phyloP scores from a whole-genome alignment of 2,888 invertebrate species.

The Drosophila nigritarsus region DNA sequence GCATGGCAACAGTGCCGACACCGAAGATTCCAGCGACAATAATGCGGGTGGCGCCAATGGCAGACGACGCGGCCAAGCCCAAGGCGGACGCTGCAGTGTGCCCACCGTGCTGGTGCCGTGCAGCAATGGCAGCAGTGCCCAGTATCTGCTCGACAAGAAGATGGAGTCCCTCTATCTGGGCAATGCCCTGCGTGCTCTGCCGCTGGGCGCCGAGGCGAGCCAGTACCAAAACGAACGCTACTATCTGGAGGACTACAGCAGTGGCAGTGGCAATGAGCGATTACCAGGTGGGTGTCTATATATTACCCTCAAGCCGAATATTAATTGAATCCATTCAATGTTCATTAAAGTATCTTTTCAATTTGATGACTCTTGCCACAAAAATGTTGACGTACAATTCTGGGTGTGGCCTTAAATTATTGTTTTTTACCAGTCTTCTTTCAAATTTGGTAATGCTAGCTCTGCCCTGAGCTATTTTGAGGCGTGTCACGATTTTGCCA shows the following conservation, averaged over 20 bases:
- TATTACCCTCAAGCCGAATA: background rate
- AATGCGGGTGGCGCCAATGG: constrained; percentile 58
- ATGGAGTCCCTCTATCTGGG: constrained; percentile 84
- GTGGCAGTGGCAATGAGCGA: constrained; percentile 80
- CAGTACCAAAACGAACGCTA: constrained; percentile 85
- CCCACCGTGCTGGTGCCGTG: constrained; percentile 70
- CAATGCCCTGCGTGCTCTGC: constrained; percentile 83
- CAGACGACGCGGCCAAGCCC: constrained; percentile 48
- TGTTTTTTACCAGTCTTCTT: background rate
- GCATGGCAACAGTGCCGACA: constrained; percentile 80
- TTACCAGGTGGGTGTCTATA: constrained; percentile 68
- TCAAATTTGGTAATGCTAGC: background rate
- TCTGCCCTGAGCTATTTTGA: background rate
- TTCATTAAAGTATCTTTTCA: background rate
- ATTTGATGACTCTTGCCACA: background rate
- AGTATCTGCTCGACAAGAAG: constrained; percentile 84
- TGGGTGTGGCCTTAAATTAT: background rate
- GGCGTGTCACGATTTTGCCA: background rate
- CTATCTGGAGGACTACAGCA: constrained; percentile 84
- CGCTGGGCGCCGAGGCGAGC: constrained; percentile 83
- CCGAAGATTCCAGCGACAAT: constrained; percentile 81
- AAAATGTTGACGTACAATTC: background rate
- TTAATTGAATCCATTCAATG: background rate
- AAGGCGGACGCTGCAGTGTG: constrained; percentile 82
- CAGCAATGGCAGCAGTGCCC: constrained; percentile 67